Evolutionary conservation across 2,113 vertebrate species (phyloP).

Genomic region (Pteronura brasiliensis): DNA sequence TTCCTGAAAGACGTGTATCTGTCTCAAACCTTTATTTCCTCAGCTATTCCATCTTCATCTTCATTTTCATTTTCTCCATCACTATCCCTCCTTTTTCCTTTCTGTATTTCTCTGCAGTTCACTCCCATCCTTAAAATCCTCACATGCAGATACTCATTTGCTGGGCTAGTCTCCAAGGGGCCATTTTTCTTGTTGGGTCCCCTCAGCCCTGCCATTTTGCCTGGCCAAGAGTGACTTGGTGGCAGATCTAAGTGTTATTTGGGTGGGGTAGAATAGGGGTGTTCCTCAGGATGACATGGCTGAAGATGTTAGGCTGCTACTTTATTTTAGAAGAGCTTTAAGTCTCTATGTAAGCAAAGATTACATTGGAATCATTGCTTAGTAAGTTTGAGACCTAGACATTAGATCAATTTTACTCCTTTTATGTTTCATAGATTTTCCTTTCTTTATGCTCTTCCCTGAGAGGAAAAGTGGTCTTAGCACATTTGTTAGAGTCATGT

Average conservation of each 20-base stretch:
- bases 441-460: background rate
- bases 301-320: background rate
- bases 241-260: background rate
- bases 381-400: background rate
- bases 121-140: background rate
- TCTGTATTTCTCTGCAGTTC: background rate
- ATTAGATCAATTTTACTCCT: background rate
- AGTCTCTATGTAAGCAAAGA: background rate
- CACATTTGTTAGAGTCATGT: background rate
- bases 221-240: background rate
- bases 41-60: background rate
- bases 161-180: background rate
- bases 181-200: background rate
- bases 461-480: background rate
- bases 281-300: background rate
- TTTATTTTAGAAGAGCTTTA: slow-evolving; percentile 39
- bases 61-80: background rate
- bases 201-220: background rate
- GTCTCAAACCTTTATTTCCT: background rate
- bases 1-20: background rate
- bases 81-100: background rate
- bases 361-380: background rate
- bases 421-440: background rate
- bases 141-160: background rate
- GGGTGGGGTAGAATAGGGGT: background rate